phyloP scores from a whole-genome alignment of 2,113 vertebrate genomes.

The Clupea harengus region DNA sequence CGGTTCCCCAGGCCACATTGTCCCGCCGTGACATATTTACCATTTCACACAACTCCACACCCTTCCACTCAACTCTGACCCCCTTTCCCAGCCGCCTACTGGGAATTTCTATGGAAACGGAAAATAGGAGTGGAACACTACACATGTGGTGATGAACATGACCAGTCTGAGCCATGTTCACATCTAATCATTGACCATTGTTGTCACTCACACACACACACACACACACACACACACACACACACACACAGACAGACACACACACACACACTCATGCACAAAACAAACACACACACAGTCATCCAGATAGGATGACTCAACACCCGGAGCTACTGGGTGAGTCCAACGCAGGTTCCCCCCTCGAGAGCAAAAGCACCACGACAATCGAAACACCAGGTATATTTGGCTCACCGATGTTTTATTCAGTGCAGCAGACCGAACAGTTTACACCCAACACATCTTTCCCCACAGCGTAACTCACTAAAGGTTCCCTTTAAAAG shows the following conservation, averaged over 20 bases:
- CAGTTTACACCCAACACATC: too few relatives aligned
- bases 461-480: too few relatives aligned
- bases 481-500: too few relatives aligned
- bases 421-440: too few relatives aligned
- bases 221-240: not conserved
- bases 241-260: too few relatives aligned
- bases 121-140: not conserved
- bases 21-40: not conserved
- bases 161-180: not conserved
- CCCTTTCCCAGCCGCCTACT: not conserved
- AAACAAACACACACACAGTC: not conserved
- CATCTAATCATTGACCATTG: not conserved
- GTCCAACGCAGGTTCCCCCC: not conserved
- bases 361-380: not conserved
- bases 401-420: too few relatives aligned
- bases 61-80: conserved; percentile 9
- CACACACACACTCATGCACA: not conserved
- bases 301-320: not conserved
- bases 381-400: too few relatives aligned
- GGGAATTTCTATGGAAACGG: not conserved
- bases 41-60: not conserved
- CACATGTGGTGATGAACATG: not conserved
- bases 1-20: not conserved
- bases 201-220: not conserved
- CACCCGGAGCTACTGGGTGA: not conserved